These are phyloP conservation scores for Listronotus bonariensis DNA, from an alignment of 1,140 invertebrate species.

Conservation along the genomic window DNA sequence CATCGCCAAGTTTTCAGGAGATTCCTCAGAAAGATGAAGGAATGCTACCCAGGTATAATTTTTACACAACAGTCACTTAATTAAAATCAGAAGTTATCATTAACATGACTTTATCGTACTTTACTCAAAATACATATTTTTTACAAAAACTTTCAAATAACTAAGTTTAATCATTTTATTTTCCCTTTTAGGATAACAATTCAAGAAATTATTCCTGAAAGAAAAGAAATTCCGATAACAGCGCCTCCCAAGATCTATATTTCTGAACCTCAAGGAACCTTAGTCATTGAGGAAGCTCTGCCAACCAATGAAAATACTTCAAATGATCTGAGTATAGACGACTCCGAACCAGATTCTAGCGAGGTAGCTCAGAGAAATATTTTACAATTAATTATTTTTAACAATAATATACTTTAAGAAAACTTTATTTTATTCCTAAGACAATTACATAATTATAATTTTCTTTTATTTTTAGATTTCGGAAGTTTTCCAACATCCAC, in stretches of 20 bases:
- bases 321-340: conserved; percentile 54
- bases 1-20: conserved; percentile 22
- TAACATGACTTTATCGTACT: no score
- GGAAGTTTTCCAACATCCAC: conserved; percentile 53
- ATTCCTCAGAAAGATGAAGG: conserved; percentile 13
- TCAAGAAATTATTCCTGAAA: conserved; percentile 53
- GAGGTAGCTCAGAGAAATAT: conserved; percentile 30
- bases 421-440: no score
- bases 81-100: no score
- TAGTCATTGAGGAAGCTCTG: conserved; percentile 50
- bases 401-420: neutral
- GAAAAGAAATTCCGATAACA: conserved; percentile 50
- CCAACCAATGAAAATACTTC: conserved; percentile 21
- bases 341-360: conserved; percentile 52
- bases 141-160: no score
- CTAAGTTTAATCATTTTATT: conserved; percentile 1
- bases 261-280: conserved; percentile 37
- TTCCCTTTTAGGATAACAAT: conserved; percentile 49
- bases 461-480: conserved; percentile 30
- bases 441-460: no score
- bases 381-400: neutral
- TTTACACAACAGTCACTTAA: no score
- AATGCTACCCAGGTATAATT: conserved; percentile 17
- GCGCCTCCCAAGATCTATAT: conserved; percentile 45
- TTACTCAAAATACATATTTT: no score